These are phyloP conservation scores for Drosophila greeni DNA, from an alignment of 2,888 invertebrate species.

Conservation along the genomic window DNA sequence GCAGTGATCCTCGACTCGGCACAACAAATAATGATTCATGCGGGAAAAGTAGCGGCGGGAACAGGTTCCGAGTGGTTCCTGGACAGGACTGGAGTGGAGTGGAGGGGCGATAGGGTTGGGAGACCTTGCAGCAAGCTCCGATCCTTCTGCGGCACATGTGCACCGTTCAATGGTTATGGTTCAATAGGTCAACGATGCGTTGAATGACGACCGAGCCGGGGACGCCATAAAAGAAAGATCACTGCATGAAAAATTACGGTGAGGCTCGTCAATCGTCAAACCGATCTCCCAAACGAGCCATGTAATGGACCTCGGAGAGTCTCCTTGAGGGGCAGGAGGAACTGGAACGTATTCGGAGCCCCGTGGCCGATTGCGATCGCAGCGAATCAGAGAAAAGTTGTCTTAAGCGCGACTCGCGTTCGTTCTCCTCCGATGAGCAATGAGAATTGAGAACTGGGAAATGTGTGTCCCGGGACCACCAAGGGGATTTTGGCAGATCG, in stretches of 20 bases:
- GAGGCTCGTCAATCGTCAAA: slow-evolving; percentile 70
- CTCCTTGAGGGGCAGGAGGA: slow-evolving; percentile 32
- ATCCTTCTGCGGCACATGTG: slow-evolving; percentile 71
- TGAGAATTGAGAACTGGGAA: slow-evolving; percentile 49
- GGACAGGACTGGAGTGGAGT: slow-evolving; percentile 51
- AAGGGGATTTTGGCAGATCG: slow-evolving; percentile 39
- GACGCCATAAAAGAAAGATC: slow-evolving; percentile 60
- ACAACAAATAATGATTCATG: slow-evolving; percentile 73
- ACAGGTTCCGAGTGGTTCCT: slow-evolving; percentile 57
- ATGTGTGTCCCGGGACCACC: slow-evolving; percentile 60
- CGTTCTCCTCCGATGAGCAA: slow-evolving; percentile 43
- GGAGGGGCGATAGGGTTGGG: slow-evolving; percentile 15
- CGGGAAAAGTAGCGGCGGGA: slow-evolving; percentile 70
- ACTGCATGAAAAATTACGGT: slow-evolving; percentile 73
- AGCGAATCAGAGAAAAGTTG: slow-evolving; percentile 62
- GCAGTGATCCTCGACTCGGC: slow-evolving; percentile 18
- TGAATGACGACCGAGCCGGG: slow-evolving; percentile 62
- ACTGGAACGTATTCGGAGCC: slow-evolving; percentile 41
- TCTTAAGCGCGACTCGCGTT: slow-evolving; percentile 54
- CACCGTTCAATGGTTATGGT: slow-evolving; percentile 67
- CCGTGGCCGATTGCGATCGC: slow-evolving; percentile 68
- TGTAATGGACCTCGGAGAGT: slow-evolving; percentile 56
- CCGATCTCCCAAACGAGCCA: slow-evolving; percentile 66
- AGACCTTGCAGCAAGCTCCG: slow-evolving; percentile 24
- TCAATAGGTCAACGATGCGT: slow-evolving; percentile 78